phyloP scores from a whole-genome alignment of 2,888 invertebrate genomes.

The Gibbula magus region DNA sequence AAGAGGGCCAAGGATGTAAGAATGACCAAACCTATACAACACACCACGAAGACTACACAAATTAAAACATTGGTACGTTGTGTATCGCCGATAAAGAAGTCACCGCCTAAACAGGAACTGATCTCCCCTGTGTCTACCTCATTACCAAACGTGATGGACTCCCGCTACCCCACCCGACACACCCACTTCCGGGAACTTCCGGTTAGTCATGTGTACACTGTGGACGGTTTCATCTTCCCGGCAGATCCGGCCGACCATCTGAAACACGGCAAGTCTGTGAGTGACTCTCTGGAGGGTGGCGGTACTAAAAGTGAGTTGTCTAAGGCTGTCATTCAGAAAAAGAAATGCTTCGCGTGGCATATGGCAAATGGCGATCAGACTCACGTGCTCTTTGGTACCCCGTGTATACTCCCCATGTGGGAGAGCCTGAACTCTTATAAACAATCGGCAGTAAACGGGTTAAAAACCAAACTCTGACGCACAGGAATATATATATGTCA shows the following conservation, averaged over 20 bases:
- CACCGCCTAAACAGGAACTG: neutral
- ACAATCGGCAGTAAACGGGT: neutral
- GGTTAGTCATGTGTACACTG: conserved; percentile 28
- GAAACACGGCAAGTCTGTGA: neutral
- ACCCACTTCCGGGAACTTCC: conserved; percentile 21
- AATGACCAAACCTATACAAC: neutral
- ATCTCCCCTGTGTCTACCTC: neutral
- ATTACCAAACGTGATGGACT: neutral
- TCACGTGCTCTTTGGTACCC: conserved; percentile 34
- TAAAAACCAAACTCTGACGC: conserved; percentile 18
- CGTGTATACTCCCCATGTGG: conserved; percentile 47
- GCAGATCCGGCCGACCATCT: conserved; percentile 27
- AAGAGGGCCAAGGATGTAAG: neutral
- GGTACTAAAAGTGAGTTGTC: neutral
- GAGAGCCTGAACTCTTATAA: conserved; percentile 28
- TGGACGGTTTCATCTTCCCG: conserved; percentile 43
- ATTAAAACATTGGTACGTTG: neutral
- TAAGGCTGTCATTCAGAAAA: conserved; percentile 9
- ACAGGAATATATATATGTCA: neutral
- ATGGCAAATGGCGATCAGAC: conserved; percentile 44
- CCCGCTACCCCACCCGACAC: neutral
- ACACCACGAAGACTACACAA: neutral
- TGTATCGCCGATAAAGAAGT: neutral
- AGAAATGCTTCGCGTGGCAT: conserved; percentile 44
- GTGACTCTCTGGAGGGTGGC: neutral